phyloP scores from a whole-genome alignment of 2,113 vertebrate species.

The Chaetops frenatus region DNA sequence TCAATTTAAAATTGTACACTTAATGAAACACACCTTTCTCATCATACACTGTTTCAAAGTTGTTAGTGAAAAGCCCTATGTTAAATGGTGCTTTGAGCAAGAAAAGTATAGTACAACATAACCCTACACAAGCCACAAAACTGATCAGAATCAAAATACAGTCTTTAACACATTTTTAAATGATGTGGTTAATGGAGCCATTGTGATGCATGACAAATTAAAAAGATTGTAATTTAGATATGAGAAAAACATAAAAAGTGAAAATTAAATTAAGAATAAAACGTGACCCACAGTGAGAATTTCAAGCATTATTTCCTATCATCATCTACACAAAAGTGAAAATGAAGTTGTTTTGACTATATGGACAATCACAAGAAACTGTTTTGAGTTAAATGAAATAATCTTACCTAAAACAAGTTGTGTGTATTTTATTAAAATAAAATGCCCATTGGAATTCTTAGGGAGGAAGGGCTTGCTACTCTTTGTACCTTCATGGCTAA shows the following conservation, averaged over 20 bases:
- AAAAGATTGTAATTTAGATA: background rate
- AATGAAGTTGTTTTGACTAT: background rate
- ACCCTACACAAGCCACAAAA: background rate
- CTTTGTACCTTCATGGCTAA: background rate
- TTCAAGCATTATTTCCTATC: background rate
- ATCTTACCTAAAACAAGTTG: background rate
- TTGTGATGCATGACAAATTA: background rate
- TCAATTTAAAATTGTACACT: background rate
- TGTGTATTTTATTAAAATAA: background rate
- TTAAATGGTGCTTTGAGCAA: background rate
- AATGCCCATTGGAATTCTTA: background rate
- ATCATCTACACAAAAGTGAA: background rate
- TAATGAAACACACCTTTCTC: background rate
- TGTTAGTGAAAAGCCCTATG: background rate
- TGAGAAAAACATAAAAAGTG: background rate
- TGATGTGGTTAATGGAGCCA: background rate
- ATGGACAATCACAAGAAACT: background rate
- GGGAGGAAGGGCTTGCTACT: background rate
- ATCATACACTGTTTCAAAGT: background rate
- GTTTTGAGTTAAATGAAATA: background rate
- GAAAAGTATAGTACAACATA: background rate
- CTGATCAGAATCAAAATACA: background rate
- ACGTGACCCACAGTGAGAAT: background rate
- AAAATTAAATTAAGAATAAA: background rate
- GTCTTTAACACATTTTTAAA: background rate